phyloP scores from a whole-genome alignment of 2,797 vertebrate species.

The Pagetopsis macropterus region DNA sequence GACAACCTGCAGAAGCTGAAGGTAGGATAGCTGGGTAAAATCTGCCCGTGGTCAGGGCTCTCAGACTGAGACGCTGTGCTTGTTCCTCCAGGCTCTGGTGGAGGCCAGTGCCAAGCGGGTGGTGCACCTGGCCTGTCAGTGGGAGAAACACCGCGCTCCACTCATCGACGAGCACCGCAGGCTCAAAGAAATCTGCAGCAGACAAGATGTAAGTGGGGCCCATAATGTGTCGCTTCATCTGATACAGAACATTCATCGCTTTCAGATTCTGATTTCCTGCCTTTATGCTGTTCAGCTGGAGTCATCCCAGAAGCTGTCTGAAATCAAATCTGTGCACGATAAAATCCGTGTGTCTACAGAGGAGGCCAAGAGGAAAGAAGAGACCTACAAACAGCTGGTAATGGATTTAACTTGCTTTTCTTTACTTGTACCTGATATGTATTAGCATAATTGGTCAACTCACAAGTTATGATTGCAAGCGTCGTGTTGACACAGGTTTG shows the following conservation, averaged over 20 bases:
- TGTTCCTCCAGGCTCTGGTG: constrained; percentile 81
- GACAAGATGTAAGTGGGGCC: constrained; percentile 82
- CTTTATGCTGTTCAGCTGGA: constrained; percentile 80
- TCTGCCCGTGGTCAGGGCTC: background rate
- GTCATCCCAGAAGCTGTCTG: constrained; percentile 87
- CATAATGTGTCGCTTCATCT: no score
- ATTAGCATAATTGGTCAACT: background rate
- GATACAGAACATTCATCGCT: background rate
- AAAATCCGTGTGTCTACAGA: constrained; percentile 87
- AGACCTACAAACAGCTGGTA: constrained; percentile 90
- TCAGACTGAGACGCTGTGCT: background rate
- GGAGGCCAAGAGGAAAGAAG: constrained; percentile 91
- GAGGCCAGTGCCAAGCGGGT: constrained; percentile 88
- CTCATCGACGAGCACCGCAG: constrained; percentile 88
- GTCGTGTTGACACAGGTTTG: background rate
- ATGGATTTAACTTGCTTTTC: background rate
- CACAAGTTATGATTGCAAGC: background rate
- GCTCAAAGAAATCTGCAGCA: constrained; percentile 87
- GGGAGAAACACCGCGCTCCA: constrained; percentile 92
- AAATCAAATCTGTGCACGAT: constrained; percentile 89
- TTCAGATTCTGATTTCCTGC: background rate
- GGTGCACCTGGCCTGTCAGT: constrained; percentile 88
- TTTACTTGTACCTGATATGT: background rate
- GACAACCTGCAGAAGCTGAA: constrained; percentile 88
- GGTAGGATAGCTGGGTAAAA: constrained; percentile 71